Conservation (phyloP, 1,140 invertebrate genomes). For the Heliconius himera region DNA sequence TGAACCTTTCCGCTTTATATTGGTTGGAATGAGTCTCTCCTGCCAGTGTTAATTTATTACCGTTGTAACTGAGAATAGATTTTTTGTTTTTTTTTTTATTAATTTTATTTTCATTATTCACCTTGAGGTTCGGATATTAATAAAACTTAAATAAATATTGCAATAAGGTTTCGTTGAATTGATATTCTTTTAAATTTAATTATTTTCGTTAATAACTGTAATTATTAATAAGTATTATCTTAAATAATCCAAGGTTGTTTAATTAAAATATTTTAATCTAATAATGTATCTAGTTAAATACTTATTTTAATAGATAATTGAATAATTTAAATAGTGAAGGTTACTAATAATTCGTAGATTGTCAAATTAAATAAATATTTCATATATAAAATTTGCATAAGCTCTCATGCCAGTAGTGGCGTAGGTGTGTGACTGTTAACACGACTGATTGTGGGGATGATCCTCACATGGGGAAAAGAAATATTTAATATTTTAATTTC, state of each 20-base stretch:
- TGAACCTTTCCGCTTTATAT: constrained; percentile 54
- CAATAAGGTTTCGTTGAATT: background rate
- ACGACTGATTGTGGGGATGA: too few relatives aligned
- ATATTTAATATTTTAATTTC: too few relatives aligned
- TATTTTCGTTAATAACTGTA: constrained; percentile 17
- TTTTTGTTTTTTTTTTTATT: constrained; percentile 42
- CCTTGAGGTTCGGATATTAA: constrained; percentile 27
- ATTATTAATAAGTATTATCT: background rate
- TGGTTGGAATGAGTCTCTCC: constrained; percentile 60
- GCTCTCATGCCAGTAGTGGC: too few relatives aligned
- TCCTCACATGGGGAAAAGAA: too few relatives aligned
- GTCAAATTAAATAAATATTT: background rate
- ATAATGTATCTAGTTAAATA: background rate
- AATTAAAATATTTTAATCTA: background rate
- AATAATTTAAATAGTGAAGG: background rate
- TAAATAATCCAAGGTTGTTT: background rate
- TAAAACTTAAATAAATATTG: constrained; percentile 28
- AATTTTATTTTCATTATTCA: constrained; percentile 23
- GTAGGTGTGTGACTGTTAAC: too few relatives aligned
- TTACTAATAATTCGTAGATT: background rate
- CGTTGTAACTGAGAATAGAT: constrained; percentile 67
- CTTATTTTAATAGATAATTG: background rate
- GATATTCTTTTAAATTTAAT: background rate
- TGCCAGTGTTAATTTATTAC: constrained; percentile 75
- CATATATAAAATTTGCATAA: background rate